Evolutionary conservation across 2,113 vertebrate species (phyloP).

Genomic region (Aramus guarauna): DNA sequence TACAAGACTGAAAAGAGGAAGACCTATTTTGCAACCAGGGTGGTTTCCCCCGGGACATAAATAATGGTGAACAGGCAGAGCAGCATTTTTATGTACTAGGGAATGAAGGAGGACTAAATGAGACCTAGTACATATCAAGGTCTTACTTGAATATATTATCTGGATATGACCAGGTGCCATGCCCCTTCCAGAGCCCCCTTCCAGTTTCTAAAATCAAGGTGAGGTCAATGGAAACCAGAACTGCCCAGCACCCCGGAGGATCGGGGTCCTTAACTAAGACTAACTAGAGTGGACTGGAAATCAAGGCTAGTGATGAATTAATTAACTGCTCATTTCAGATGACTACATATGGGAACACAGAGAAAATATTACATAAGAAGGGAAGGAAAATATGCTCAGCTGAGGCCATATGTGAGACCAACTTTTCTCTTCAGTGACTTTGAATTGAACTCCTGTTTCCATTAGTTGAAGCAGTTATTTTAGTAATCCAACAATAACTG

Average conservation of each 20-base stretch:
- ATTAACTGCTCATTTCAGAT: background rate
- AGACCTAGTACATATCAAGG: background rate
- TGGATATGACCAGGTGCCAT: background rate
- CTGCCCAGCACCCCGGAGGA: background rate
- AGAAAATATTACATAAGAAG: background rate
- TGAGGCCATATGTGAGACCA: background rate
- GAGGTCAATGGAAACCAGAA: background rate
- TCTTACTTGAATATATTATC: background rate
- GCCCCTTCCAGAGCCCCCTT: background rate
- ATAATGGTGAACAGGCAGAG: background rate
- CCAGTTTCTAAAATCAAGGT: background rate
- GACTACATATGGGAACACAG: background rate
- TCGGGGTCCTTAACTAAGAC: background rate
- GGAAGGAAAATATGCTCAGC: background rate
- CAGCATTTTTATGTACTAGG: background rate
- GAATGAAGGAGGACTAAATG: background rate
- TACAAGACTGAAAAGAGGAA: slow-evolving; percentile 26
- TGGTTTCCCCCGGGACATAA: background rate
- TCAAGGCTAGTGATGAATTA: background rate
- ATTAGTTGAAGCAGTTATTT: background rate
- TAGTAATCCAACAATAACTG: background rate
- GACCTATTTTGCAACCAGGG: background rate
- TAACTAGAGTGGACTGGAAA: background rate
- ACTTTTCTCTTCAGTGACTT: background rate
- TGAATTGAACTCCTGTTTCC: background rate